These are phyloP conservation scores for Pangasius djambal DNA, from an alignment of 2,797 vertebrate genomes.

Conservation along the genomic window DNA sequence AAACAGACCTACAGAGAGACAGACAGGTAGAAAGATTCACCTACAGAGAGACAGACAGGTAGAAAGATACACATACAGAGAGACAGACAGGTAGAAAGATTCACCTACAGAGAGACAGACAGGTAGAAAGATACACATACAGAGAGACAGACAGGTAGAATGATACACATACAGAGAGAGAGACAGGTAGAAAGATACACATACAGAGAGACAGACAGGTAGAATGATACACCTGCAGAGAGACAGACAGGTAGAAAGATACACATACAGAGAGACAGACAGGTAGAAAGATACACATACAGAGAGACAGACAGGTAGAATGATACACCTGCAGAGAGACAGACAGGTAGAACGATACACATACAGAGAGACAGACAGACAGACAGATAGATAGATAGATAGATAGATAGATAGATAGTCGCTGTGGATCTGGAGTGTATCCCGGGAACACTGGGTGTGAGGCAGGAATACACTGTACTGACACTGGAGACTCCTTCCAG, in stretches of 20 bases:
- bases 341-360: too few species aligned
- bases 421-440: too few species aligned
- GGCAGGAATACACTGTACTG: background rate
- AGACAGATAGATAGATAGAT: background rate
- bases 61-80: too few species aligned
- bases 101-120: too few species aligned
- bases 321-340: too few species aligned
- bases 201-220: background rate
- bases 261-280: background rate
- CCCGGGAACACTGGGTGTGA: background rate
- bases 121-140: background rate
- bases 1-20: background rate
- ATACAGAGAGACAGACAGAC: background rate
- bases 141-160: too few species aligned
- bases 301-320: background rate
- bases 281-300: too few species aligned
- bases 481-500: background rate
- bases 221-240: background rate
- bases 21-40: background rate
- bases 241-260: background rate
- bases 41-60: background rate
- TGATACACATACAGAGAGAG: too few species aligned
- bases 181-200: background rate
- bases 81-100: too few species aligned
- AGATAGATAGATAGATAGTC: background rate